These are phyloP conservation scores for Plagodis dolabraria DNA, from an alignment of 2,888 invertebrate genomes.

Conservation along the genomic window DNA sequence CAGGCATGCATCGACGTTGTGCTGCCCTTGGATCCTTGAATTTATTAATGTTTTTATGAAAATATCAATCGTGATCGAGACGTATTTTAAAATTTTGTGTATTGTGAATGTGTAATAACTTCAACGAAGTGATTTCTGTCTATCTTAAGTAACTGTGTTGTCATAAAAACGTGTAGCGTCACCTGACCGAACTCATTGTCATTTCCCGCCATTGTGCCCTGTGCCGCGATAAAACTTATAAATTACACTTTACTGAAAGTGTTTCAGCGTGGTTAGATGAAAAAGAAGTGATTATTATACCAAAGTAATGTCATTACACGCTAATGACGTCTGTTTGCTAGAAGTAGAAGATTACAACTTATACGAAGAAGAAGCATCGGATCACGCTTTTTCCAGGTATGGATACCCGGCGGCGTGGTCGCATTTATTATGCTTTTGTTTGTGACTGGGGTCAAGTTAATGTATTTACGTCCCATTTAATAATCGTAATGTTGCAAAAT, in stretches of 20 bases:
- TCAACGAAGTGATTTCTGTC: conserved; percentile 49
- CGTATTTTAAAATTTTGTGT: conserved; percentile 43
- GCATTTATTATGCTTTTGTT: conserved; percentile 33
- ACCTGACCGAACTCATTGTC: conserved; percentile 84
- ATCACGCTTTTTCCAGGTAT: conserved; percentile 83
- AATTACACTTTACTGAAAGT: conserved; percentile 50
- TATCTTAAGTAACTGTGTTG: conserved; percentile 46
- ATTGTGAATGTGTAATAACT: conserved; percentile 43
- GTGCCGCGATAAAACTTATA: conserved; percentile 57
- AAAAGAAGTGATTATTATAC: conserved; percentile 58
- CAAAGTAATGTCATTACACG: conserved; percentile 83
- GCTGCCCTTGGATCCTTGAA: conserved; percentile 69
- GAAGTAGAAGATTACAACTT: conserved; percentile 83
- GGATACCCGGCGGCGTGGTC: conserved; percentile 83
- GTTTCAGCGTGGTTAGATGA: conserved; percentile 59
- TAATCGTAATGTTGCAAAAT: conserved; percentile 38
- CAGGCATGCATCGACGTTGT: conserved; percentile 65
- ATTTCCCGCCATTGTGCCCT: conserved; percentile 85
- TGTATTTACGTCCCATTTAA: conserved; percentile 6
- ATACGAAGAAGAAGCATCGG: conserved; percentile 83
- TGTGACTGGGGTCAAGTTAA: conserved; percentile 7
- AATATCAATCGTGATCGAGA: conserved; percentile 51
- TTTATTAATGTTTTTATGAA: conserved; percentile 72
- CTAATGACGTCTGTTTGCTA: conserved; percentile 83
- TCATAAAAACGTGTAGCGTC: conserved; percentile 75